Evolutionary conservation across 2,797 vertebrate species (phyloP).

Genomic region (Garrulus glandarius): DNA sequence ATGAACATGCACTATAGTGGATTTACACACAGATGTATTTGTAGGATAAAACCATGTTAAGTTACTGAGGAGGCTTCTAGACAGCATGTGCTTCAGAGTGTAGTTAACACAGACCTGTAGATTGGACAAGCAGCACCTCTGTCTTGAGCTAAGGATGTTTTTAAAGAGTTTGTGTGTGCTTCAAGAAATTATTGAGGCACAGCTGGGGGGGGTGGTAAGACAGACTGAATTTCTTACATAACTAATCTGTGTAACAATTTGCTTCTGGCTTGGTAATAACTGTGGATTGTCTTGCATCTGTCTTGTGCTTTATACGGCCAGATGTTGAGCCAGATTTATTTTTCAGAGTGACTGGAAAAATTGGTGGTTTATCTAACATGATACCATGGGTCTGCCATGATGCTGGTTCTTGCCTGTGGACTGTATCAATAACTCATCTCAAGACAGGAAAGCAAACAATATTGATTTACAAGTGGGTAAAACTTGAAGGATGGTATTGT

Average conservation of each 20-base stretch:
- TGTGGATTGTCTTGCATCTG: not conserved
- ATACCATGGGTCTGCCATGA: fast-evolving
- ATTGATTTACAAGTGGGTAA: not conserved
- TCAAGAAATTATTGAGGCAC: not conserved
- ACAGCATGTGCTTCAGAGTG: not conserved
- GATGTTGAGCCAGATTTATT: not conserved
- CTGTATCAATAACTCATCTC: not conserved
- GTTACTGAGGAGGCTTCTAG: not conserved
- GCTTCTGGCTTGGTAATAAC: not conserved
- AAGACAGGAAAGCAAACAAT: not conserved
- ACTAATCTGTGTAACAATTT: not conserved
- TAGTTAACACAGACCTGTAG: not conserved
- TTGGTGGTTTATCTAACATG: not conserved
- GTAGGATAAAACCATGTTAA: not conserved
- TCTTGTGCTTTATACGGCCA: not conserved
- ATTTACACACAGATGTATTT: not conserved
- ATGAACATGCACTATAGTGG: fast-evolving
- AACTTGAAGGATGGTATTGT: not conserved
- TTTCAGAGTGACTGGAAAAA: not conserved
- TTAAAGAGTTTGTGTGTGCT: not conserved
- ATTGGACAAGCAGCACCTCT: not conserved
- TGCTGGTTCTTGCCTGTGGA: not conserved
- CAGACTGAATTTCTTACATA: not conserved
- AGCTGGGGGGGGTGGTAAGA: not conserved
- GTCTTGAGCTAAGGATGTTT: not conserved